phyloP scores from a whole-genome alignment of 1,140 invertebrate genomes.

The Aethina tumida region DNA sequence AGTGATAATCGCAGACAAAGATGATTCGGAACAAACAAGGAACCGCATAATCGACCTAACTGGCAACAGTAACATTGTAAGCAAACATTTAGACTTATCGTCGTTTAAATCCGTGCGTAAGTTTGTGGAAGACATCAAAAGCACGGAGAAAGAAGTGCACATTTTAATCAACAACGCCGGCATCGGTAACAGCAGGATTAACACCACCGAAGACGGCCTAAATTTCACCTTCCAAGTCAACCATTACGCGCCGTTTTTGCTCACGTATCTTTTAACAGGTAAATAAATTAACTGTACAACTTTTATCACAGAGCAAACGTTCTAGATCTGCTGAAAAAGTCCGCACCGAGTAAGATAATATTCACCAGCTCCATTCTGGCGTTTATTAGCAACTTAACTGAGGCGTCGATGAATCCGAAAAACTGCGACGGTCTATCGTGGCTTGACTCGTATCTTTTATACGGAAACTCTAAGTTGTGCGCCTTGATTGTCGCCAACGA shows the following conservation, averaged over 20 bases:
- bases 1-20: conserved; percentile 80
- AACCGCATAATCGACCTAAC: conserved; percentile 29
- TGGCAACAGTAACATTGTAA: conserved; percentile 30
- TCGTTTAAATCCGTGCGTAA: conserved; percentile 39
- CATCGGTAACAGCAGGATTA: conserved; percentile 26
- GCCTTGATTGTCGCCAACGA: conserved; percentile 20
- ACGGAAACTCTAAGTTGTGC: conserved; percentile 23
- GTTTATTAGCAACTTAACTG: conserved; percentile 9
- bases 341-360: no score
- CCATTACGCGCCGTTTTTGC: conserved; percentile 51
- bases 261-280: conserved; percentile 50
- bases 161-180: conserved; percentile 58
- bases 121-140: conserved; percentile 39
- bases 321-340: no score
- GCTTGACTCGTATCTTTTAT: conserved; percentile 10
- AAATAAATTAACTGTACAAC: conserved; percentile 22
- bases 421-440: conserved; percentile 1
- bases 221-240: conserved; percentile 49
- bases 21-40: conserved; percentile 48
- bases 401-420: conserved; percentile 14
- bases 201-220: conserved; percentile 46
- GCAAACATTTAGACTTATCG: conserved; percentile 36
- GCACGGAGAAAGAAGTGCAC: conserved; percentile 44
- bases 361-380: conserved; percentile 19
- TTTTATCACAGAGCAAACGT: no score